phyloP scores from a whole-genome alignment of 2,113 vertebrate species.

The Neogale vison region DNA sequence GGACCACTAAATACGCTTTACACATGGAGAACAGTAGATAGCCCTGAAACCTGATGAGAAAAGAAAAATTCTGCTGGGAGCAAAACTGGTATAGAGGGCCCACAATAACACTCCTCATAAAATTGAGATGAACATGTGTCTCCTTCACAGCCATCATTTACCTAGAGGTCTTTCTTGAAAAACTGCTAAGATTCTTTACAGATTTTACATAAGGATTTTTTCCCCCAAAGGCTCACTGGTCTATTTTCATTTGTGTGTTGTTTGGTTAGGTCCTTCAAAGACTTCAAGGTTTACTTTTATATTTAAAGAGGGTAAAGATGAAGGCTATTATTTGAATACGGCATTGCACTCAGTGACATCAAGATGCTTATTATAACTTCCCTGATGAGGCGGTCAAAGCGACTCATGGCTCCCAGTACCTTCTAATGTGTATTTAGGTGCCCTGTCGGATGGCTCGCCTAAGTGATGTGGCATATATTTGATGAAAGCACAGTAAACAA shows the following conservation, averaged over 20 bases:
- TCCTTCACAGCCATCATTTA: conserved; percentile 72
- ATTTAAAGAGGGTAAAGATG: conserved; percentile 33
- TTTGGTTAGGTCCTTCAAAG: conserved; percentile 55
- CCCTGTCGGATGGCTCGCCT: conserved; percentile 4
- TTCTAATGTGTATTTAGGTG: conserved; percentile 35
- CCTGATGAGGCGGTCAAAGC: conserved; percentile 26
- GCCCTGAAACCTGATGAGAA: conserved; percentile 68
- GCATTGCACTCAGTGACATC: conserved; percentile 9
- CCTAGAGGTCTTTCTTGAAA: conserved; percentile 47
- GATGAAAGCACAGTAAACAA: conserved; percentile 66
- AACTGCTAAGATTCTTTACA: neutral
- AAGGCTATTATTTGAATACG: conserved; percentile 60
- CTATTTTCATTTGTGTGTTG: conserved; percentile 31
- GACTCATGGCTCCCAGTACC: neutral
- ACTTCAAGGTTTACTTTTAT: conserved; percentile 47
- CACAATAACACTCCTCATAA: conserved; percentile 65
- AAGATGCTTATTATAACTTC: conserved; percentile 46
- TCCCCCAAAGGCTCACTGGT: conserved; percentile 20
- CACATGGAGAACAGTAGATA: conserved; percentile 72
- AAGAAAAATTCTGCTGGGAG: conserved; percentile 80
- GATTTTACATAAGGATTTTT: neutral
- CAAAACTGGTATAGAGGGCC: conserved; percentile 72
- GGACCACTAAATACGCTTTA: conserved; percentile 74
- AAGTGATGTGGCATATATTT: conserved; percentile 52
- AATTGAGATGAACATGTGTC: conserved; percentile 73